Evolutionary conservation across 2,888 invertebrate species (phyloP).

Genomic region (Protophormia terraenovae): DNA sequence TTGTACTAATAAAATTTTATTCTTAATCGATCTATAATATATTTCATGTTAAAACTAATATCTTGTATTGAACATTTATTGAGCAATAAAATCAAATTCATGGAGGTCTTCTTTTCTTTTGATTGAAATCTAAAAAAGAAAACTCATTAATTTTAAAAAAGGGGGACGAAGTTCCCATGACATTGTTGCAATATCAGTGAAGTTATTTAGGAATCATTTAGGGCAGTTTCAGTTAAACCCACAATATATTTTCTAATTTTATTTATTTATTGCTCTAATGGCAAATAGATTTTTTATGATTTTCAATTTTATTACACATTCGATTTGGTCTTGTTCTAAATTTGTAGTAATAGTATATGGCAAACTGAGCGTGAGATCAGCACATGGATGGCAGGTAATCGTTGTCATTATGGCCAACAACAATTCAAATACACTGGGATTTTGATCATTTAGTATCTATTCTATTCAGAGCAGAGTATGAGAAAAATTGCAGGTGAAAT

Average conservation of each 20-base stretch:
- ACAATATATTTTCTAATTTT: slow-evolving; percentile 30
- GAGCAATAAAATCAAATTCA: neutral
- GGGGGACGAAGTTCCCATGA: slow-evolving; percentile 1
- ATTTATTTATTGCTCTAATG: slow-evolving; percentile 17
- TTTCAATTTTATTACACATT: slow-evolving; percentile 28
- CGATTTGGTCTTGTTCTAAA: slow-evolving; percentile 32
- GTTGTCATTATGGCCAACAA: neutral
- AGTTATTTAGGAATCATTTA: slow-evolving; percentile 28
- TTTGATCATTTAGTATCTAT: neutral
- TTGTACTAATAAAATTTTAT: no score
- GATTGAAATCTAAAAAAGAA: no score
- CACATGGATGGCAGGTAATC: slow-evolving; percentile 57
- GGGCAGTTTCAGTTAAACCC: slow-evolving; percentile 47
- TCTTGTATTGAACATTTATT: no score
- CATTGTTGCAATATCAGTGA: neutral
- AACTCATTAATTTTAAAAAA: slow-evolving; percentile 1
- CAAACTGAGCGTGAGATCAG: slow-evolving; percentile 45
- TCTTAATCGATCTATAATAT: no score
- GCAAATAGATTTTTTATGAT: slow-evolving; percentile 17
- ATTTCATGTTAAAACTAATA: no score
- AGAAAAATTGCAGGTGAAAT: slow-evolving; percentile 63
- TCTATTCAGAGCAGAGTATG: slow-evolving; percentile 19
- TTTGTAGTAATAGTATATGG: neutral
- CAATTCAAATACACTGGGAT: neutral
- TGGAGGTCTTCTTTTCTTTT: slow-evolving; percentile 28